Conservation (phyloP, 2,888 invertebrate species). For the Thymelicus sylvestris region DNA sequence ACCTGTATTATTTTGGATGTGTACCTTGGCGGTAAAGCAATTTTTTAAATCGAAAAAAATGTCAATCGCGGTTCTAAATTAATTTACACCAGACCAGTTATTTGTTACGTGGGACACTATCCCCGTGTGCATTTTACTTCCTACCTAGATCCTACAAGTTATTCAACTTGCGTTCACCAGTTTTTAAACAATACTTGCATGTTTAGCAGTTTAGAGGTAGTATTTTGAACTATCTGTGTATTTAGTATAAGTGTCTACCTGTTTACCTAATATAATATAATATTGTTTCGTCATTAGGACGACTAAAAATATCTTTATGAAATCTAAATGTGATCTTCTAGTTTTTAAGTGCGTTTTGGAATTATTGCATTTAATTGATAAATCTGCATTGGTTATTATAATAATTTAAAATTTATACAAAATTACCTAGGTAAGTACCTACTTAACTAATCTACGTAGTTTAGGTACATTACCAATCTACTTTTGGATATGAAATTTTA, state of each 20-base stretch:
- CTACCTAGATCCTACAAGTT: background rate
- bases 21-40: too few species aligned
- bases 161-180: background rate
- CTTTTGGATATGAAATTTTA: background rate
- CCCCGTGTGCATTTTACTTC: too few species aligned
- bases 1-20: too few species aligned
- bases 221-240: conserved; percentile 13
- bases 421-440: too few species aligned
- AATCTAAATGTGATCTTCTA: conserved; percentile 20
- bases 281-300: background rate
- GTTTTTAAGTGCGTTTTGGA: conserved; percentile 5
- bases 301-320: conserved; percentile 7
- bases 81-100: too few species aligned
- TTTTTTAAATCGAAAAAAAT: too few species aligned
- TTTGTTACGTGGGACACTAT: too few species aligned
- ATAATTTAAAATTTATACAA: background rate
- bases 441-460: too few species aligned
- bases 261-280: too few species aligned
- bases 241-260: too few species aligned
- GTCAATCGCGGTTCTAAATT: too few species aligned
- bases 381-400: background rate
- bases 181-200: too few species aligned
- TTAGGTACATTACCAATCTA: background rate
- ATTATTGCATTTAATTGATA: conserved; percentile 3
- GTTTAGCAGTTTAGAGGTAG: background rate